These are phyloP conservation scores for Sinopyrophorus schimmeli DNA, from an alignment of 2,888 invertebrate species.

Conservation along the genomic window DNA sequence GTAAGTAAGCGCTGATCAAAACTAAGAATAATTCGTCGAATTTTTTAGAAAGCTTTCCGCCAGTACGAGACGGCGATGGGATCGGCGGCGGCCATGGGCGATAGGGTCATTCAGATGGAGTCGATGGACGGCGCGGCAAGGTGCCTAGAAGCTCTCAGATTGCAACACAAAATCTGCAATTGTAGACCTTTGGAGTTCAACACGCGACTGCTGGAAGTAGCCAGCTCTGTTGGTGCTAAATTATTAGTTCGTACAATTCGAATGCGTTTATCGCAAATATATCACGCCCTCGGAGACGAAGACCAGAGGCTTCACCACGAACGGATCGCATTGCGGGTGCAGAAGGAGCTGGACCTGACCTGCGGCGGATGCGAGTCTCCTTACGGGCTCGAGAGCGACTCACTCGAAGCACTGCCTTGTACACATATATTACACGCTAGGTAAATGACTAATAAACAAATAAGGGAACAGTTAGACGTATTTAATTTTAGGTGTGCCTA, in stretches of 20 bases:
- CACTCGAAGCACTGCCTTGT: slow-evolving; percentile 81
- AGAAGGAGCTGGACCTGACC: slow-evolving; percentile 73
- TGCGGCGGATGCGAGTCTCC: slow-evolving; percentile 83
- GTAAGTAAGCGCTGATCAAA: slow-evolving; percentile 58
- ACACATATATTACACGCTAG: slow-evolving; percentile 85
- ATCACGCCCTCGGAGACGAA: slow-evolving; percentile 79
- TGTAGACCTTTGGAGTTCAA: slow-evolving; percentile 86
- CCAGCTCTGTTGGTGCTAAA: slow-evolving; percentile 86
- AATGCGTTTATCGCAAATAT: slow-evolving; percentile 76
- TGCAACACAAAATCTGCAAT: slow-evolving; percentile 84
- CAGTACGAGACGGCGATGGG: slow-evolving; percentile 89
- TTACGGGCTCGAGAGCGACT: slow-evolving; percentile 72
- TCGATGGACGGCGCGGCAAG: slow-evolving; percentile 87
- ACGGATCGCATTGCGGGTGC: slow-evolving; percentile 67
- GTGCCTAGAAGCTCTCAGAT: slow-evolving; percentile 74
- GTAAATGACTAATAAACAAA: slow-evolving; percentile 54
- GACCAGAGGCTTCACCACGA: slow-evolving; percentile 77
- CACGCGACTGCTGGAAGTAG: slow-evolving; percentile 79
- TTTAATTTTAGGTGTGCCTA: slow-evolving; percentile 63
- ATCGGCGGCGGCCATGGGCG: slow-evolving; percentile 75
- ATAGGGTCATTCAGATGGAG: slow-evolving; percentile 85
- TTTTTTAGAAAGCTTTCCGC: slow-evolving; percentile 67
- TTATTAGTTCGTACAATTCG: slow-evolving; percentile 79
- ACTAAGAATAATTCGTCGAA: neutral
- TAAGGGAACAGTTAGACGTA: neutral